Percentiles rank a stretch among this genome's conserved stretches.
Conservation (phyloP, 2,797 vertebrate genomes). For the Cyprinella venusta region DNA sequence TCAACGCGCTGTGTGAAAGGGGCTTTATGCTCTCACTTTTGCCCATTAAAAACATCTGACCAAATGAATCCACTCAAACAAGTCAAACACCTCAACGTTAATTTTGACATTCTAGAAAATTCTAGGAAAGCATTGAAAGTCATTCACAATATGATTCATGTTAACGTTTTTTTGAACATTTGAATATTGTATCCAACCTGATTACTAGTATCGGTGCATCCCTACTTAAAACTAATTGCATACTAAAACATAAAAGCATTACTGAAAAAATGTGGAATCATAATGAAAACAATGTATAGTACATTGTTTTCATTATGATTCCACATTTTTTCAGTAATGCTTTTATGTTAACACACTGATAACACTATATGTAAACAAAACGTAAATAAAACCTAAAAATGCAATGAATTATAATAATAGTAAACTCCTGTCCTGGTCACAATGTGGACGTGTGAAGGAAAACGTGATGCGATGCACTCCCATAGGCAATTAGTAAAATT, state of each 20-base stretch:
- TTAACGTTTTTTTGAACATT: neutral
- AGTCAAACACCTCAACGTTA: neutral
- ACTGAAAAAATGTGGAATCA: neutral
- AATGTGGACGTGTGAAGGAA: conserved; percentile 11
- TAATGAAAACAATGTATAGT: conserved; percentile 1
- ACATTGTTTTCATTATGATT: no score
- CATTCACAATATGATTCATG: conserved; percentile 1
- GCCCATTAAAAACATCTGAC: conserved; percentile 11
- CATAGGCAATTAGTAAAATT: neutral
- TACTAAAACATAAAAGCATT: neutral
- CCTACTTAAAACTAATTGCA: conserved; percentile 1
- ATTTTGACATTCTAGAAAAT: neutral
- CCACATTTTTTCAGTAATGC: no score
- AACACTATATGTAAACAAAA: conserved; percentile 3
- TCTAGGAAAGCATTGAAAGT: neutral
- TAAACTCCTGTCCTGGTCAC: neutral
- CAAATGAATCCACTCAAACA: neutral
- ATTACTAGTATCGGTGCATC: conserved; percentile 1
- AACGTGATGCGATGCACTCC: conserved; percentile 22
- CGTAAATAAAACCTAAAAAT: neutral
- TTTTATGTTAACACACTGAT: no score
- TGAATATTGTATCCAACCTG: neutral
- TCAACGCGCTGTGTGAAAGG: no score
- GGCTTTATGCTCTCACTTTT: neutral
- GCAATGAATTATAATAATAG: neutral